Percentiles rank a stretch among this genome's conserved stretches.
phyloP scores from a whole-genome alignment of 2,797 vertebrate genomes.

The Megaceryle alcyon region DNA sequence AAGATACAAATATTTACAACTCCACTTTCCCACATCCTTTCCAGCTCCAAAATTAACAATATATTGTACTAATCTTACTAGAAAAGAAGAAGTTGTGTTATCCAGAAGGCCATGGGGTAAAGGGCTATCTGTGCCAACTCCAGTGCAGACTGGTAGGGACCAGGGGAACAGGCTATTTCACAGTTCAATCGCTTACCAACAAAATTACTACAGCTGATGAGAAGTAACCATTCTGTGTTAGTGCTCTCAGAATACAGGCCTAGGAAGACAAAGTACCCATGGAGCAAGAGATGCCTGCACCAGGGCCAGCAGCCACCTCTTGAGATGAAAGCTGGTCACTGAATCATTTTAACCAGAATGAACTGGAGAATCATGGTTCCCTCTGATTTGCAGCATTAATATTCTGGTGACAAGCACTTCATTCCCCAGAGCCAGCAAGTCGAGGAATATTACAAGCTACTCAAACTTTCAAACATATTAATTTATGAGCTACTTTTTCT shows the following conservation, averaged over 20 bases:
- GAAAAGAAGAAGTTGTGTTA: not conserved
- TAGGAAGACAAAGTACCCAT: not conserved
- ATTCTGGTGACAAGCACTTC: not conserved
- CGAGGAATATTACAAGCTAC: not conserved
- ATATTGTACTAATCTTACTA: not conserved
- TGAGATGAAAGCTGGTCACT: not conserved
- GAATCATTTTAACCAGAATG: not conserved
- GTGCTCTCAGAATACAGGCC: not conserved
- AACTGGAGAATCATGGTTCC: not conserved
- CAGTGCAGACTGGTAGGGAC: accelerated
- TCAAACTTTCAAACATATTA: not conserved
- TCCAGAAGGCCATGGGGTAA: not conserved
- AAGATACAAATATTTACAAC: not conserved
- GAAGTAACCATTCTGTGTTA: not conserved
- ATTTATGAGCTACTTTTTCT: not conserved
- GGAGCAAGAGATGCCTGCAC: not conserved
- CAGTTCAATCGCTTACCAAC: not conserved
- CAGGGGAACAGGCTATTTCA: accelerated
- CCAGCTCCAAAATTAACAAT: not conserved
- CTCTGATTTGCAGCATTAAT: accelerated
- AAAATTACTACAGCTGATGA: not conserved
- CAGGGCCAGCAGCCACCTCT: not conserved
- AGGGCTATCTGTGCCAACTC: not conserved
- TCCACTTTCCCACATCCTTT: not conserved
- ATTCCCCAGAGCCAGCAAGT: not conserved